Percentiles rank a stretch among this genome's conserved stretches.
Evolutionary conservation across 2,888 invertebrate genomes (phyloP).

Genomic region (Tetragnatha montana): DNA sequence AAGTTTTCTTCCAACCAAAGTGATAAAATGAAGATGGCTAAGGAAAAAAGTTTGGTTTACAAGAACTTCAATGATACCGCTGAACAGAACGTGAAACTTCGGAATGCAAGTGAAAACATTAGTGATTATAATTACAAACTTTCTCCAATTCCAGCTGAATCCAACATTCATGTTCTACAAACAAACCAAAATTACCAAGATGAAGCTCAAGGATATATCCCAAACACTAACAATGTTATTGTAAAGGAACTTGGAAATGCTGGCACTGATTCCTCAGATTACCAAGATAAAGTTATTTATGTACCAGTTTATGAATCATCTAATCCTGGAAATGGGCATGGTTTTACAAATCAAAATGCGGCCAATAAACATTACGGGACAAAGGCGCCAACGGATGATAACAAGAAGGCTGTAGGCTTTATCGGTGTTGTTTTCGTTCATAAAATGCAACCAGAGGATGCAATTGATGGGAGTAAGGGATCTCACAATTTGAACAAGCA

Average conservation of each 20-base stretch:
- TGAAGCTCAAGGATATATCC: neutral
- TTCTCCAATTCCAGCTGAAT: slow-evolving; percentile 21
- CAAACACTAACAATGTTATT: neutral
- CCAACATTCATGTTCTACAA: slow-evolving; percentile 19
- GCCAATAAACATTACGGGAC: neutral
- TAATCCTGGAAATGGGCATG: neutral
- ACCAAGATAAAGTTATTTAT: slow-evolving; percentile 46
- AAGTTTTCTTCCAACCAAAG: neutral
- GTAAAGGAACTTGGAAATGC: slow-evolving; percentile 38
- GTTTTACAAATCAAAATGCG: neutral
- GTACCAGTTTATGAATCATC: slow-evolving; percentile 36
- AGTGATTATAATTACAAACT: neutral
- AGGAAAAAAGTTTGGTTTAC: neutral
- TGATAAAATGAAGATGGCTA: neutral
- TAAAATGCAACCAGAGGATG: slow-evolving; percentile 31
- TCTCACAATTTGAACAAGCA: slow-evolving; percentile 6
- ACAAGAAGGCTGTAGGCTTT: slow-evolving; percentile 34
- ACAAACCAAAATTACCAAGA: neutral
- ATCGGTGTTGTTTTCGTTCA: slow-evolving; percentile 49
- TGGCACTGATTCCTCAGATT: neutral
- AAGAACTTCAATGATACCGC: neutral
- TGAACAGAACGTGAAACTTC: neutral
- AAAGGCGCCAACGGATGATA: neutral
- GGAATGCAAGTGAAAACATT: neutral
- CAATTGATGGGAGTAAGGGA: neutral